Evolutionary conservation across 2,113 vertebrate species (phyloP).

Genomic region (Phylloscopus trochilus): DNA sequence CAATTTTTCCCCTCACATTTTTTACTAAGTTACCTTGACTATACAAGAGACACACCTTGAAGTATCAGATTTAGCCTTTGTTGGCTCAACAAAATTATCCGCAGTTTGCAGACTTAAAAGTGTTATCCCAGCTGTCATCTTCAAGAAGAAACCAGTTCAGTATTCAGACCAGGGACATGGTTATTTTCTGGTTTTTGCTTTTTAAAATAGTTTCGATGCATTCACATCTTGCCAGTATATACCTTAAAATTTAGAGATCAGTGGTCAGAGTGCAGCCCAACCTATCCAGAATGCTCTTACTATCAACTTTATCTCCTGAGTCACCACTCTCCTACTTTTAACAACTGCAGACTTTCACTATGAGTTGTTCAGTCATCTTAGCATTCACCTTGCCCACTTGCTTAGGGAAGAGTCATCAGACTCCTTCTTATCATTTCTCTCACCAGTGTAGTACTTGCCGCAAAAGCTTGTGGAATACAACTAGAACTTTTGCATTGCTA

Average conservation of each 20-base stretch:
- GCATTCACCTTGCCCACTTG: background rate
- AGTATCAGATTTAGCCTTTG: background rate
- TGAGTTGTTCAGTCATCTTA: background rate
- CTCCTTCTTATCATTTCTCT: background rate
- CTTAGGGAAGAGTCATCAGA: background rate
- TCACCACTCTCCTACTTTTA: background rate
- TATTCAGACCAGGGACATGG: background rate
- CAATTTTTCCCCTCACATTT: background rate
- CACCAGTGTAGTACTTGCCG: background rate
- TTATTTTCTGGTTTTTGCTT: background rate
- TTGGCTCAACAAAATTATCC: background rate
- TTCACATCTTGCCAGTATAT: background rate
- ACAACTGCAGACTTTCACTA: background rate
- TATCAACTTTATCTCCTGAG: background rate
- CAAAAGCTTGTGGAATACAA: background rate
- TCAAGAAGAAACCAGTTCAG: background rate
- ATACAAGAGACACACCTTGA: background rate
- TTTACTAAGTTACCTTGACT: background rate
- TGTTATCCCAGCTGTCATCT: background rate
- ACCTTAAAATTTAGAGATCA: background rate
- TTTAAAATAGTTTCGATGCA: background rate
- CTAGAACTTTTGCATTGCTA: background rate
- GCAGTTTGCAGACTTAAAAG: background rate
- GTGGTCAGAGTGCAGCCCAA: background rate
- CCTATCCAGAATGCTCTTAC: background rate